Evolutionary conservation across 2,797 vertebrate genomes (phyloP).

Genomic region (Spheniscus humboldti): DNA sequence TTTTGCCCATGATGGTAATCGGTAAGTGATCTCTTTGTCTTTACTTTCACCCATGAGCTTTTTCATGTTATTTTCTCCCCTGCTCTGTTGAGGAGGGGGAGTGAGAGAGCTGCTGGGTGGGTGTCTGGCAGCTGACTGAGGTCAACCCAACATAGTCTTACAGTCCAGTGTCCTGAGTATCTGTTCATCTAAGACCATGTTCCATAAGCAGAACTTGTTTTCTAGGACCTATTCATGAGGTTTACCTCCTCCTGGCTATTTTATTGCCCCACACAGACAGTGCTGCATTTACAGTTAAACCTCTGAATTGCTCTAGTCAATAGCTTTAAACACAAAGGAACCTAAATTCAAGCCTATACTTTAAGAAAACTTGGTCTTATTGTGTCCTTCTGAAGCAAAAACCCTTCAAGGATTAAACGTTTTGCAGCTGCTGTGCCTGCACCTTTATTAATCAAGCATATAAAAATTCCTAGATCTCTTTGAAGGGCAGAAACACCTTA

Average conservation of each 20-base stretch:
- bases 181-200: not conserved
- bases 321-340: not conserved
- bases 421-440: not conserved
- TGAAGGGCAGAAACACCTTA: not conserved
- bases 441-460: not conserved
- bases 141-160: not conserved
- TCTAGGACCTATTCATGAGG: not conserved
- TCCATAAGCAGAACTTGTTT: not conserved
- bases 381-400: not conserved
- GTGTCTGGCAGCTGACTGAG: not conserved
- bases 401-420: not conserved
- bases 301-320: not conserved
- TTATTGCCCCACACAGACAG: not conserved
- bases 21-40: not conserved
- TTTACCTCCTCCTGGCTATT: not conserved
- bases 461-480: not conserved
- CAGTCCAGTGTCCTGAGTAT: not conserved
- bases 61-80: not conserved
- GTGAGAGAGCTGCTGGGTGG: not conserved
- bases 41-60: not conserved
- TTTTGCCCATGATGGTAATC: not conserved
- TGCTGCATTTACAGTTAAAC: not conserved
- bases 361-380: not conserved
- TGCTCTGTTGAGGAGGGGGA: not conserved
- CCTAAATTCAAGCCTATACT: not conserved